A percentile compares a stretch with the other conserved stretches of the same genome.
phyloP scores from a whole-genome alignment of 2,888 invertebrate species.

The Cistogaster globosa region DNA sequence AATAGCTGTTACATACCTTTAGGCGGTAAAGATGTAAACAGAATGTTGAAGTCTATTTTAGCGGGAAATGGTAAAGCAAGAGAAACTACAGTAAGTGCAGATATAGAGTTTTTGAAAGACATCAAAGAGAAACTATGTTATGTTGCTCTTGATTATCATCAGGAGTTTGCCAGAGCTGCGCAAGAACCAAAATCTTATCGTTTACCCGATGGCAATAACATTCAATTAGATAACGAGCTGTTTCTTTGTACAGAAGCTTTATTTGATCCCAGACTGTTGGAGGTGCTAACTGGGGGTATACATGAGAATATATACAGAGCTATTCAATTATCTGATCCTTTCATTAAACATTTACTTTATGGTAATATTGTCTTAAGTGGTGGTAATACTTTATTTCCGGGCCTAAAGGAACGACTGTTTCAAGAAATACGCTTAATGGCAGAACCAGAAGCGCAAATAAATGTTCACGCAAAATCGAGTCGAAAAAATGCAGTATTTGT shows the following conservation, averaged over 20 bases:
- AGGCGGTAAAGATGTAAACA: conserved; percentile 35
- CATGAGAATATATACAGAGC: conserved; percentile 48
- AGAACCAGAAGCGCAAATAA: conserved; percentile 25
- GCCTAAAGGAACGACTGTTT: conserved; percentile 23
- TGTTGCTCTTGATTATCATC: conserved; percentile 18
- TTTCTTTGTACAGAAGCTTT: conserved; percentile 32
- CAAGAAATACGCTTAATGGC: conserved; percentile 28
- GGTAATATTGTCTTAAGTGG: conserved; percentile 47
- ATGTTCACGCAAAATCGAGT: conserved; percentile 38
- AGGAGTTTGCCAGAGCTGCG: neutral
- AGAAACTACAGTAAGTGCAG: neutral
- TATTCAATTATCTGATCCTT: conserved; percentile 30
- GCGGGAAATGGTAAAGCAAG: neutral
- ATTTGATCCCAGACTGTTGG: conserved; percentile 32
- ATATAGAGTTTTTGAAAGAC: conserved; percentile 6
- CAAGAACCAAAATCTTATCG: neutral
- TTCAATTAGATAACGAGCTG: conserved; percentile 25
- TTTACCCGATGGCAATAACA: conserved; percentile 42
- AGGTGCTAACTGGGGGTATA: conserved; percentile 41
- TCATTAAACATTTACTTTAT: conserved; percentile 38
- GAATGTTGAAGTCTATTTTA: conserved; percentile 30
- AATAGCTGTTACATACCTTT: conserved; percentile 23
- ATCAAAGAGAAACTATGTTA: conserved; percentile 36
- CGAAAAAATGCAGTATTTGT: conserved; percentile 38
- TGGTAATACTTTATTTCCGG: conserved; percentile 45